Evolutionary conservation across 2,888 invertebrate genomes (phyloP), one percentile per base, ranked within the genome.

Genomic region (Clunio marinus): DNA sequence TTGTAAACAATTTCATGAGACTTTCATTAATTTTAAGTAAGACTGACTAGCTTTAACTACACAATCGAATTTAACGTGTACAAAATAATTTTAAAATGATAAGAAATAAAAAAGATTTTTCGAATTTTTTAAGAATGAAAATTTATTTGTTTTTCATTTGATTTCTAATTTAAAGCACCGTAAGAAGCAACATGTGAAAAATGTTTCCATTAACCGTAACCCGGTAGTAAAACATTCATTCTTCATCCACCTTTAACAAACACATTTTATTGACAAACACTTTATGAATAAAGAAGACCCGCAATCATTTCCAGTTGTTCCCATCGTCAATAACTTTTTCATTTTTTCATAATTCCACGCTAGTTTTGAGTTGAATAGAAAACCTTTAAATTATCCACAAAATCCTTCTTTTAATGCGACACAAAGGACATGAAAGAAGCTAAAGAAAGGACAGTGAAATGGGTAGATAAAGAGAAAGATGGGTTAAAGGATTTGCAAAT

Each of bases 401-500:
- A 60, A 60, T 60, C 60, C 60, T 22, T 32, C n/a, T 15, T 37
- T 35, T 41, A 60, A 41, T 60, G 32, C 58, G 58, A 58, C 58
- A 58, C 32, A 58, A 58, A 41, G 41, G 15, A 32, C n/a, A 41
- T 13, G 15, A 15, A n/a, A n/a, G 15, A 41, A 41, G 41, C 41
- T 41, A 15, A 41, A 41, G 41, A 5, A 51, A 51, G 51, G 51
- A n/a, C 51, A 17, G 2, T 20, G 22, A 32, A 32, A 32, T 32
- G 32, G 10, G 10, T 7, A 7, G 32, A 10, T 10, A 46, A 10
- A 57, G n/a, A 57, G 57, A 15, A 25, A 25, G 59, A 60, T 58
- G 57, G n/a, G 57, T 58, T 58, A 37, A 60, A 60, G 37, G 60
- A 24, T 60, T 60, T 60, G 58, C 60, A 60, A 60, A 60, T 60